These are phyloP conservation scores for Drosophila virilis DNA, from an alignment of 1,140 invertebrate species.

Conservation along the genomic window DNA sequence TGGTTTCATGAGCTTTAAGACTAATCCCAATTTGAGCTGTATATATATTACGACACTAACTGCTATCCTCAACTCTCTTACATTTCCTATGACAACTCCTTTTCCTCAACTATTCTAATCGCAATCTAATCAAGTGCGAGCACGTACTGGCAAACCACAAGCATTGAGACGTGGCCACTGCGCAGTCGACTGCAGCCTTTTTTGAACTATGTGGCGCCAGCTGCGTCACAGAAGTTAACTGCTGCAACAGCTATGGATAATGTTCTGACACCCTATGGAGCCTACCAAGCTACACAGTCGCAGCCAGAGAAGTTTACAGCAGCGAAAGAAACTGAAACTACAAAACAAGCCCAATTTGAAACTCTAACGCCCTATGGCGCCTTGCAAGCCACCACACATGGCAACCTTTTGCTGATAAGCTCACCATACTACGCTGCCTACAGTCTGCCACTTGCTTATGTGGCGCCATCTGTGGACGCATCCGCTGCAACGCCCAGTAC, in stretches of 20 bases:
- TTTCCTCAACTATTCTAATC: constrained; percentile 30
- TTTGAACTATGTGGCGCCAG: constrained; percentile 21
- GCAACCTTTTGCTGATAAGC: constrained; percentile 33
- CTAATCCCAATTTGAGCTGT: constrained; percentile 53
- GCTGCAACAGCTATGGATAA: constrained; percentile 14
- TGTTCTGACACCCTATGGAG: constrained; percentile 29
- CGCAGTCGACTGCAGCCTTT: constrained; percentile 29
- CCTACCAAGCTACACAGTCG: constrained; percentile 28
- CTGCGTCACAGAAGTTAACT: constrained; percentile 15
- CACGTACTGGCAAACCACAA: constrained; percentile 69
- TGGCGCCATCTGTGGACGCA: constrained; percentile 50
- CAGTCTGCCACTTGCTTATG: constrained; percentile 51
- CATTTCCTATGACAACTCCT: constrained; percentile 9
- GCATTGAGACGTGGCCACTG: constrained; percentile 69
- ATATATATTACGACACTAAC: constrained; percentile 59
- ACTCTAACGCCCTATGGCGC: constrained; percentile 29
- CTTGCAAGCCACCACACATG: constrained; percentile 21
- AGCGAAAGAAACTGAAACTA: not conserved
- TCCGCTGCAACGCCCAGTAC: constrained; percentile 5
- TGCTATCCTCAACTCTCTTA: constrained; percentile 27
- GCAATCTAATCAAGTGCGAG: constrained; percentile 45
- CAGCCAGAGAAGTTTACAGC: constrained; percentile 29
- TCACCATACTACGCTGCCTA: constrained; percentile 58
- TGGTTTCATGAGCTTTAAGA: constrained; percentile 1
- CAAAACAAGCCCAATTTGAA: not conserved